phyloP scores from a whole-genome alignment of 2,113 vertebrate genomes.

The Microtus montanus region DNA sequence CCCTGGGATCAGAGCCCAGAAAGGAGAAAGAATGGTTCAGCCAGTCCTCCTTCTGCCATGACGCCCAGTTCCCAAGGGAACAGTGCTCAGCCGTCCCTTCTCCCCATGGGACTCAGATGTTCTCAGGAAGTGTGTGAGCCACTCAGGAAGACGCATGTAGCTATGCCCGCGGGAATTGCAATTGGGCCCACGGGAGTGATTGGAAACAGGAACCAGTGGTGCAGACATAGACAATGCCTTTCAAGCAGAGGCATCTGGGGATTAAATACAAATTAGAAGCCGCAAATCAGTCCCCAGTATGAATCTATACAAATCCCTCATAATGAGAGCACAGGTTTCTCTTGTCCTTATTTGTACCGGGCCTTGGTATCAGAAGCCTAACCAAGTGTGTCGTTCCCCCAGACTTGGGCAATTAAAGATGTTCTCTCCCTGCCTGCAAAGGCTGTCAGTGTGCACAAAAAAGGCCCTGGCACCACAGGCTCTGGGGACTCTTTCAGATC shows the following conservation, averaged over 20 bases:
- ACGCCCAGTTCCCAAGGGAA: background rate
- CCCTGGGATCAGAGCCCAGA: background rate
- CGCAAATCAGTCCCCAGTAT: background rate
- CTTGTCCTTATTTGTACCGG: constrained; percentile 35
- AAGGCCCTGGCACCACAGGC: background rate
- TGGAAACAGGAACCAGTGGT: constrained; percentile 5
- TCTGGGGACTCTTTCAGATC: background rate
- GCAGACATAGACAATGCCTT: constrained; percentile 23
- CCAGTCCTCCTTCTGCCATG: background rate
- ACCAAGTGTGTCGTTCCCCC: background rate
- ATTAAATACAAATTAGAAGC: constrained; percentile 56
- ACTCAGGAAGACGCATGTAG: background rate
- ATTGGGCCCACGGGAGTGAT: background rate
- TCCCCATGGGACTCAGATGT: background rate
- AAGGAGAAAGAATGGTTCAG: background rate
- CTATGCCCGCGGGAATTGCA: background rate
- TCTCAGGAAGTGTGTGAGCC: background rate
- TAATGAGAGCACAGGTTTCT: background rate
- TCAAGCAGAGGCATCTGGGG: constrained; percentile 18
- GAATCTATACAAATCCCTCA: constrained; percentile 55
- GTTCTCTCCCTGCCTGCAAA: too few relatives aligned
- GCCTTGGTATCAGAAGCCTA: constrained; percentile 17
- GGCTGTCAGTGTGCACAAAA: background rate
- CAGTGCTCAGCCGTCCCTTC: background rate
- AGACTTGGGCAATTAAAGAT: constrained; percentile 21